These are phyloP conservation scores for Turritopsis rubra DNA, from an alignment of 30 jellyfish, hydroid and myxozoan genomes.

Conservation along the genomic window DNA sequence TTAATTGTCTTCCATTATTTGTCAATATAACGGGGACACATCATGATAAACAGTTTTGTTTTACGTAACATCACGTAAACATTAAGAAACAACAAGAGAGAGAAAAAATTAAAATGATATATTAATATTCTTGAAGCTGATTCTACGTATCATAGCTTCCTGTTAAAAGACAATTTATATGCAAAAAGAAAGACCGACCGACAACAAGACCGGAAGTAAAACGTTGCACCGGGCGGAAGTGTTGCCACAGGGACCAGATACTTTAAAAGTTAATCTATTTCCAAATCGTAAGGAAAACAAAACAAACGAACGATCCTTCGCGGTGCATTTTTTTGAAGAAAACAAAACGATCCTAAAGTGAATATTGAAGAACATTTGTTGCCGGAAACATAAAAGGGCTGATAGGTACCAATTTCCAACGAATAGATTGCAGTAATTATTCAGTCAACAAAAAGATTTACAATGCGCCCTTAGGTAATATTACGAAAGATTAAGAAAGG, in stretches of 20 bases:
- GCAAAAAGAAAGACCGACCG: not conserved
- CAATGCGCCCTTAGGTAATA: not conserved
- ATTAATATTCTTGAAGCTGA: too few relatives aligned
- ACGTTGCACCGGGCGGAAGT: not conserved
- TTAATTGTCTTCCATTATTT: not conserved
- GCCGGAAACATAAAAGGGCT: not conserved
- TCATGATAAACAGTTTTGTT: not conserved
- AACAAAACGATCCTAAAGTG: not conserved
- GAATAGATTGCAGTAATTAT: not conserved
- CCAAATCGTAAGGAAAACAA: not conserved
- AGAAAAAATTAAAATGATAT: not conserved
- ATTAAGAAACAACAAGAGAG: not conserved
- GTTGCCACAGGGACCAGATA: not conserved
- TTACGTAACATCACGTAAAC: not conserved
- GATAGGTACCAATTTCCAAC: not conserved
- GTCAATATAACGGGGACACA: not conserved
- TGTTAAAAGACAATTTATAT: not conserved
- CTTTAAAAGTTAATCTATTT: not conserved
- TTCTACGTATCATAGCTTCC: not conserved
- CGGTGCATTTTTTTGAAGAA: not conserved
- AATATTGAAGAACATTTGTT: not conserved
- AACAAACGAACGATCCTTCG: not conserved
- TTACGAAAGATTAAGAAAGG: not conserved
- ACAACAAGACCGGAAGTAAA: not conserved
- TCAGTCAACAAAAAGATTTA: not conserved